Conservation (phyloP, 1,140 invertebrate genomes). For the Pectinophora gossypiella region DNA sequence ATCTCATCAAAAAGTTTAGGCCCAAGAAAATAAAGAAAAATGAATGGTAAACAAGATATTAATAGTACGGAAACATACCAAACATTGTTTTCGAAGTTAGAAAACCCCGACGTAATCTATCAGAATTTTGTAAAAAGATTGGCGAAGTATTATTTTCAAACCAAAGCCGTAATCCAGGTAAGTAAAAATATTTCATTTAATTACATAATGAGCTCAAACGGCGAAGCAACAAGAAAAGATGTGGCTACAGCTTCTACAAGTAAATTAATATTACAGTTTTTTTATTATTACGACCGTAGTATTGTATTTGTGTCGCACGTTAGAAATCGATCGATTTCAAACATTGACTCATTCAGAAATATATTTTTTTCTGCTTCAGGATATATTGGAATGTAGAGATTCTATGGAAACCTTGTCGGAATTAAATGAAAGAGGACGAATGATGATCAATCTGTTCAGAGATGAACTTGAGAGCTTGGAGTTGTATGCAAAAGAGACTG, state of each 20-base stretch:
- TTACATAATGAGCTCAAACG: too few relatives aligned
- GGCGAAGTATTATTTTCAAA: conserved; percentile 82
- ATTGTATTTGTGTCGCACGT: too few relatives aligned
- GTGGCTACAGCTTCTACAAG: too few relatives aligned
- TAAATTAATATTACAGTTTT: too few relatives aligned
- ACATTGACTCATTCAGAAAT: too few relatives aligned
- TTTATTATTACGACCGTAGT: too few relatives aligned
- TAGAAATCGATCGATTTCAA: too few relatives aligned
- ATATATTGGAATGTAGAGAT: conserved; percentile 76
- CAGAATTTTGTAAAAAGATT: conserved; percentile 76
- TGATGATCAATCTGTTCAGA: conserved; percentile 79
- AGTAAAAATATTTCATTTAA: conserved; percentile 20
- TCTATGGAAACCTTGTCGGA: conserved; percentile 81
- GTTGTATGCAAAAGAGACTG: conserved; percentile 79
- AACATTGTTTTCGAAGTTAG: conserved; percentile 34
- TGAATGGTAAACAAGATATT: conserved; percentile 34
- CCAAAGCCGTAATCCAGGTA: conserved; percentile 88
- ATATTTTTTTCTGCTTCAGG: conserved; percentile 28
- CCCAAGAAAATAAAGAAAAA: too few relatives aligned
- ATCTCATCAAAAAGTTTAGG: too few relatives aligned
- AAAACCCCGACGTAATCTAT: conserved; percentile 41
- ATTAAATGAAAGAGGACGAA: conserved; percentile 83
- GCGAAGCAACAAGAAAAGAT: too few relatives aligned
- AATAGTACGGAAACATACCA: conserved; percentile 24
- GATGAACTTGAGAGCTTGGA: conserved; percentile 82